Evolutionary conservation across 2,888 invertebrate genomes (phyloP).

Genomic region (Parnassius glacialis): DNA sequence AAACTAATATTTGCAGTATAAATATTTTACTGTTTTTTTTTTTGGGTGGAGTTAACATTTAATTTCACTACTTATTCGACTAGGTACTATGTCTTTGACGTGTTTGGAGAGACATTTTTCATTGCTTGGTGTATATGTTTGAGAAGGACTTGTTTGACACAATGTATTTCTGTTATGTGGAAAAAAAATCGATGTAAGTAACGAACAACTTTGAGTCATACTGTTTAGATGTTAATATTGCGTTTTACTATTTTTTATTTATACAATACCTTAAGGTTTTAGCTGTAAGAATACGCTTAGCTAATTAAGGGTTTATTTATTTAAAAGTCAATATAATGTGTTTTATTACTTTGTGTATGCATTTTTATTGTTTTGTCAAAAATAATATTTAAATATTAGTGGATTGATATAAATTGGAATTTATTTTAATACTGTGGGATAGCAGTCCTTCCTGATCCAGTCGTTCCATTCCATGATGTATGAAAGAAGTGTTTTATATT

Average conservation of each 20-base stretch:
- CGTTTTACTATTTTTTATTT: constrained; percentile 65
- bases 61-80: too few species aligned
- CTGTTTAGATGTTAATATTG: constrained; percentile 44
- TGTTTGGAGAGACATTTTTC: neutral
- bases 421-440: constrained; percentile 1
- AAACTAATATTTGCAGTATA: too few species aligned
- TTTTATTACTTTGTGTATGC: constrained; percentile 58
- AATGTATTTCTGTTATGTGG: neutral
- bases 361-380: constrained; percentile 42
- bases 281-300: constrained; percentile 72
- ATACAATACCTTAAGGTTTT: constrained; percentile 54
- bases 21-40: too few species aligned
- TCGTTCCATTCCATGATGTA: neutral
- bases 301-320: constrained; percentile 72
- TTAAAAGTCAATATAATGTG: constrained; percentile 79
- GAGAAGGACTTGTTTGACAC: neutral
- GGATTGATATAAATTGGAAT: constrained; percentile 1
- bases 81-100: too few species aligned
- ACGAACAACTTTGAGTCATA: constrained; percentile 41
- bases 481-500: constrained; percentile 3
- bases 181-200: constrained; percentile 25
- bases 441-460: neutral
- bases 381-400: constrained; percentile 20
- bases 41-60: too few species aligned
- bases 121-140: neutral